A percentile compares a stretch with the other conserved stretches of the same genome.
phyloP scores from a whole-genome alignment of 35 echinoderm and acorn worm genomes.

The Lytechinus variegatus region DNA sequence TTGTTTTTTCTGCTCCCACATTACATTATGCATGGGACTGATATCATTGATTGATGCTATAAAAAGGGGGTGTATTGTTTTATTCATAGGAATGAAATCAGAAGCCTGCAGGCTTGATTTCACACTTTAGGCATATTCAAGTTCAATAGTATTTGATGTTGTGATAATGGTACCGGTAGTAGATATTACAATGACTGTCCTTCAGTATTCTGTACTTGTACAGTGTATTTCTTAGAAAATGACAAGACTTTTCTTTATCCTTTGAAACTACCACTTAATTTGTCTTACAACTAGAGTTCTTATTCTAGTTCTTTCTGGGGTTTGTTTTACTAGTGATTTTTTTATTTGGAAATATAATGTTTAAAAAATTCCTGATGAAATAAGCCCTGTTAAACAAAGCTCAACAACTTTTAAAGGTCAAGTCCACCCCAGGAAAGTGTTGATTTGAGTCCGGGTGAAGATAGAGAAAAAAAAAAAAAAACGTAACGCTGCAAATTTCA shows the following conservation, averaged over 20 bases:
- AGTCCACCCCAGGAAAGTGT: no score
- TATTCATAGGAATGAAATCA: background rate
- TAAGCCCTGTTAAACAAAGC: no score
- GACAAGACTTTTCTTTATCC: background rate
- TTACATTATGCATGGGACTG: background rate
- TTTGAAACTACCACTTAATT: no score
- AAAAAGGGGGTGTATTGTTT: background rate
- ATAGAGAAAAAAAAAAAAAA: no score
- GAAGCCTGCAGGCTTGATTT: background rate
- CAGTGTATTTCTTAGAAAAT: background rate
- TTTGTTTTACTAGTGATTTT: background rate
- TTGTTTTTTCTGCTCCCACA: background rate
- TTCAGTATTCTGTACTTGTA: background rate
- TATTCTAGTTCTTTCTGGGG: background rate
- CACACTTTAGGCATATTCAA: background rate
- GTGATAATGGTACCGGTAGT: background rate
- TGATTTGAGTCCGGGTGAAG: no score
- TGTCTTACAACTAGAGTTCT: background rate
- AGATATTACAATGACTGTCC: background rate
- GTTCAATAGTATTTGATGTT: background rate
- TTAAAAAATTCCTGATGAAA: no score
- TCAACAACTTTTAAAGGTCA: no score
- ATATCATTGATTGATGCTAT: background rate
- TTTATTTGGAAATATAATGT: background rate
- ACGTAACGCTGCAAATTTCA: no score